These are phyloP conservation scores for Pterostichus niger DNA, from an alignment of 2,888 invertebrate species.

Conservation along the genomic window DNA sequence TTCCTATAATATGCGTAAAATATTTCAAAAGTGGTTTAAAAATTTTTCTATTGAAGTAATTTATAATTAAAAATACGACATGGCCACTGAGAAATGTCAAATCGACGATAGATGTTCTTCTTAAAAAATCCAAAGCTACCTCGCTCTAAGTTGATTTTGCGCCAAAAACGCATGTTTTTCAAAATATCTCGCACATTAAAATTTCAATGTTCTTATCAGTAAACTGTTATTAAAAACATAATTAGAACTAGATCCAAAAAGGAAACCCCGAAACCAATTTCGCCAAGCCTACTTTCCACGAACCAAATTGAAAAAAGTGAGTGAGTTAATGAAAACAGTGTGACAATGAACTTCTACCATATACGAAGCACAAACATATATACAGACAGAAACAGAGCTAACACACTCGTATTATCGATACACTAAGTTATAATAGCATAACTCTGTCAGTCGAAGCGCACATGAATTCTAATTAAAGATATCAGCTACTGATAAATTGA, in stretches of 20 bases:
- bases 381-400: slow-evolving; percentile 8
- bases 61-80: too few species aligned
- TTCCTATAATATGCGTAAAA: too few species aligned
- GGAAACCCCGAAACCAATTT: not conserved
- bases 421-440: slow-evolving; percentile 59
- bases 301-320: slow-evolving; percentile 16
- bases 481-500: slow-evolving; percentile 66
- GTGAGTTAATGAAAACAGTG: not conserved
- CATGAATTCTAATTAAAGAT: slow-evolving; percentile 66
- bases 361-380: not conserved
- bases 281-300: slow-evolving; percentile 27
- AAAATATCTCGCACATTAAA: too few species aligned
- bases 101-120: too few species aligned
- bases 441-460: slow-evolving; percentile 58
- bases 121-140: too few species aligned
- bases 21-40: too few species aligned
- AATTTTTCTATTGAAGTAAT: too few species aligned
- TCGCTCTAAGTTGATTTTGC: too few species aligned
- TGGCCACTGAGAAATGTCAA: too few species aligned
- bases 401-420: slow-evolving; percentile 50
- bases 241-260: slow-evolving; percentile 3
- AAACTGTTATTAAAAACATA: not conserved
- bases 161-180: too few species aligned
- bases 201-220: not conserved
- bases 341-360: not conserved